Conservation (phyloP, 2,888 invertebrate species). For the Scaptomyza cyrtandrae region DNA sequence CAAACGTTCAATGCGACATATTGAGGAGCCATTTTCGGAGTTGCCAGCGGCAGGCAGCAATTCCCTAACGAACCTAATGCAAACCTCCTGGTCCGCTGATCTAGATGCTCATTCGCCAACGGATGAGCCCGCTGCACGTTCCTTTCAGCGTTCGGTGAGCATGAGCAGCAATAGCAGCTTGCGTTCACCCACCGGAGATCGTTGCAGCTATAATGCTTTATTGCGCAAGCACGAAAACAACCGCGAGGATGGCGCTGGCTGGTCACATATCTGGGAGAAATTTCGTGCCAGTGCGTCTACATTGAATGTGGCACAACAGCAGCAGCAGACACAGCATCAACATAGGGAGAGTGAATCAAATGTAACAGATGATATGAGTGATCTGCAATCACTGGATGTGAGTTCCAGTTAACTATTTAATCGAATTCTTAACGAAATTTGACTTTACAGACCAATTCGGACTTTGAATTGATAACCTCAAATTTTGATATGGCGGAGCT, state of each 20-base stretch:
- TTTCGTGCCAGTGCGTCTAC: slow-evolving; percentile 66
- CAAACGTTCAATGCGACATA: slow-evolving; percentile 49
- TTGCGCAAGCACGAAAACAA: slow-evolving; percentile 82
- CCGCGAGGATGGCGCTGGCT: slow-evolving; percentile 79
- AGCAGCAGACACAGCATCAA: slow-evolving; percentile 13
- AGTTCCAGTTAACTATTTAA: neutral
- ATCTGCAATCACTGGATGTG: slow-evolving; percentile 59
- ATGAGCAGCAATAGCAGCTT: slow-evolving; percentile 77
- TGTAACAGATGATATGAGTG: slow-evolving; percentile 56
- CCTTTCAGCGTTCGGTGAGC: slow-evolving; percentile 82
- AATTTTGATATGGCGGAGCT: slow-evolving; percentile 86
- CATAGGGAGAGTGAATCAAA: slow-evolving; percentile 40
- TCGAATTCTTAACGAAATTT: neutral
- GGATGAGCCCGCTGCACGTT: slow-evolving; percentile 47
- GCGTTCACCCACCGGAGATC: slow-evolving; percentile 77
- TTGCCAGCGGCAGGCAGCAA: slow-evolving; percentile 71
- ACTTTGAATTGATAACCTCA: slow-evolving; percentile 87
- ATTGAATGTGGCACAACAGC: slow-evolving; percentile 35
- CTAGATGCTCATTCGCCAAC: slow-evolving; percentile 52
- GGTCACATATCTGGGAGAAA: slow-evolving; percentile 87
- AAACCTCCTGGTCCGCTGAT: slow-evolving; percentile 83
- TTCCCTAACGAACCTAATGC: slow-evolving; percentile 82
- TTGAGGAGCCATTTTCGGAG: slow-evolving; percentile 39
- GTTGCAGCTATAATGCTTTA: slow-evolving; percentile 83
- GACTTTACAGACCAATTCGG: slow-evolving; percentile 84